Percentiles rank a stretch among this genome's conserved stretches.
Conservation (phyloP, 1,140 invertebrate species). For the Hylyphantes graminicola region DNA sequence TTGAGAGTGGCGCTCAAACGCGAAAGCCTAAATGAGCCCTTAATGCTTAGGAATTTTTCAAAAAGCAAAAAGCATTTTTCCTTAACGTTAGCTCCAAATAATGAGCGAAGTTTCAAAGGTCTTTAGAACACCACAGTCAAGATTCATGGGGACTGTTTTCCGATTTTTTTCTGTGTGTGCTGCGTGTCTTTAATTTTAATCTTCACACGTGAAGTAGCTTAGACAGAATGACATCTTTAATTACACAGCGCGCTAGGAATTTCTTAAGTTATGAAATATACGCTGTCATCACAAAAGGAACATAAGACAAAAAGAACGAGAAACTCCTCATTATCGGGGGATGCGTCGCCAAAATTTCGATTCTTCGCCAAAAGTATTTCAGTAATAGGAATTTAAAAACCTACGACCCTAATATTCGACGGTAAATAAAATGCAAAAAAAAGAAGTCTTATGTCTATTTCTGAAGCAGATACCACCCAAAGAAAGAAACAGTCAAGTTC, state of each 20-base stretch:
- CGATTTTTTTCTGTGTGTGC: not conserved
- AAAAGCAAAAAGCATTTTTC: not conserved
- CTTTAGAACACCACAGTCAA: not conserved
- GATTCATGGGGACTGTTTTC: not conserved
- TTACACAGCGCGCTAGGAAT: conserved; percentile 20
- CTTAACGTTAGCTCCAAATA: not conserved
- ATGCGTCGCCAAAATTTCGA: no score
- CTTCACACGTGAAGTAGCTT: not conserved
- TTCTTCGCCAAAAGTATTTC: no score
- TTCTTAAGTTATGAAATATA: conserved; percentile 11
- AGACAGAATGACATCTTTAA: conserved; percentile 15
- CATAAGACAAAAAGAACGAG: not conserved
- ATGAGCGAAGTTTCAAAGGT: not conserved
- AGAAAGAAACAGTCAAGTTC: no score
- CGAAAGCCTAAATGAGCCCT: not conserved
- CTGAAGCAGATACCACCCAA: no score
- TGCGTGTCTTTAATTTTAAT: conserved; percentile 13
- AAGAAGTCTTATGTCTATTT: no score
- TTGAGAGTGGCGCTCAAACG: not conserved
- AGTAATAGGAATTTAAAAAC: no score
- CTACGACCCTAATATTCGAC: no score
- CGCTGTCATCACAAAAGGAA: conserved; percentile 8
- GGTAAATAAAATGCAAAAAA: no score
- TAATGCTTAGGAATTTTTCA: not conserved
- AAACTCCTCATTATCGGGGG: no score